Percentiles rank a stretch among this genome's conserved stretches.
These are phyloP conservation scores for Heteronetta atricapilla DNA, from an alignment of 2,113 vertebrate genomes.

Conservation along the genomic window DNA sequence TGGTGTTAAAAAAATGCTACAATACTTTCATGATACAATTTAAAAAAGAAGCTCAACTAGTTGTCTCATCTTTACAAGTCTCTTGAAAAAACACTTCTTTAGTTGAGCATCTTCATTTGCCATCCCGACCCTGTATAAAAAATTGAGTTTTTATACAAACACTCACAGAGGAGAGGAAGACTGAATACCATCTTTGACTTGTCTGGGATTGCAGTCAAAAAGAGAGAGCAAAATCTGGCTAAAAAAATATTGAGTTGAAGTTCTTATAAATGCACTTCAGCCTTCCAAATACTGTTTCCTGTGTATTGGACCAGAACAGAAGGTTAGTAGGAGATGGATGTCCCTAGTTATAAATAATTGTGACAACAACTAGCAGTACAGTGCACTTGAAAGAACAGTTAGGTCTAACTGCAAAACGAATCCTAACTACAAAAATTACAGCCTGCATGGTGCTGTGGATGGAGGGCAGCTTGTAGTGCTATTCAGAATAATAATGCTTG, in stretches of 20 bases:
- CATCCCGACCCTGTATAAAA: background rate
- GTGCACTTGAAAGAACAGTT: slow-evolving; percentile 60
- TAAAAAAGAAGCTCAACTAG: background rate
- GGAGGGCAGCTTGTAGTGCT: slow-evolving; percentile 45
- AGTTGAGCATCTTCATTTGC: background rate
- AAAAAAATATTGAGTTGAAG: background rate
- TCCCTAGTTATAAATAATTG: slow-evolving; percentile 68
- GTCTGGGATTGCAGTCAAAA: slow-evolving; percentile 1
- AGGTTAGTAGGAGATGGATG: slow-evolving; percentile 69
- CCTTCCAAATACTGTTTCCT: slow-evolving; percentile 30
- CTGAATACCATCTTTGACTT: background rate
- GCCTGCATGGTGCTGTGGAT: slow-evolving; percentile 24
- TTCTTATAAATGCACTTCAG: background rate
- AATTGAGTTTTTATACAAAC: background rate
- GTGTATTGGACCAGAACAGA: slow-evolving; percentile 65
- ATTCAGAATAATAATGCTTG: slow-evolving; percentile 21
- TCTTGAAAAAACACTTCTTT: background rate
- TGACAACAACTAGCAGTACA: slow-evolving; percentile 61
- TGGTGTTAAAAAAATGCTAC: background rate
- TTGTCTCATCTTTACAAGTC: background rate
- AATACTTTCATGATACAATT: background rate
- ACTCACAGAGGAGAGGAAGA: background rate
- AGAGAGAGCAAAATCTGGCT: slow-evolving; percentile 26
- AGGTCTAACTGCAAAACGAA: slow-evolving; percentile 43
- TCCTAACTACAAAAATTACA: slow-evolving; percentile 49